Conservation (phyloP, 37 sponge, comb jelly and placozoan species). For the Aplysina aerophoba region DNA sequence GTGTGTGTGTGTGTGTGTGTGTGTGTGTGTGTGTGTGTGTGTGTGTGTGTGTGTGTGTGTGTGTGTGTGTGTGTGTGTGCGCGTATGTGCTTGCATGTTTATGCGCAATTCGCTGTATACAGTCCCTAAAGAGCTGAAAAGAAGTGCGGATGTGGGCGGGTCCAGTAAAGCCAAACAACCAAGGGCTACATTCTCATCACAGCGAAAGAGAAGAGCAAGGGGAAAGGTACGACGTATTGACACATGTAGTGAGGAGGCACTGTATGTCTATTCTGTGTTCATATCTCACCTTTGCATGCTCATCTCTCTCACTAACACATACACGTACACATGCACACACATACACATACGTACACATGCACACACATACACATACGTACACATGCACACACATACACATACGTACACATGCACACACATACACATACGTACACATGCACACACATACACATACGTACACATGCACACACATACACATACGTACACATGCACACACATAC, state of each 20-base stretch:
- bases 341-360: conserved; percentile 17
- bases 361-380: conserved; percentile 11
- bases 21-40: conserved; percentile 50
- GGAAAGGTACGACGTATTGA: too few relatives aligned
- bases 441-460: conserved; percentile 21
- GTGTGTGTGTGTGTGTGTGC: conserved; percentile 38
- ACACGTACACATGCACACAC: conserved; percentile 9
- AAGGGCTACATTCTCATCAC: too few relatives aligned
- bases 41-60: not conserved
- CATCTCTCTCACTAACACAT: not conserved
- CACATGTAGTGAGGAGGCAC: too few relatives aligned
- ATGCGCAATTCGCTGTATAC: too few relatives aligned
- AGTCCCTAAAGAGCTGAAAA: too few relatives aligned
- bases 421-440: conserved; percentile 39
- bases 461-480: conserved; percentile 20
- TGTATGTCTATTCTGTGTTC: too few relatives aligned
- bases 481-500: conserved; percentile 7
- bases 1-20: conserved; percentile 27
- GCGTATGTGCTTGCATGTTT: too few relatives aligned
- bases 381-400: conserved; percentile 16
- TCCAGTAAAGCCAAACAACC: too few relatives aligned
- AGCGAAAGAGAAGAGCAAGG: too few relatives aligned
- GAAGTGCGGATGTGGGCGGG: too few relatives aligned
- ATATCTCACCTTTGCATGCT: not conserved
- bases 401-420: conserved; percentile 10